Conservation (phyloP, 2,113 vertebrate species). For the Dasyornis broadbenti region DNA sequence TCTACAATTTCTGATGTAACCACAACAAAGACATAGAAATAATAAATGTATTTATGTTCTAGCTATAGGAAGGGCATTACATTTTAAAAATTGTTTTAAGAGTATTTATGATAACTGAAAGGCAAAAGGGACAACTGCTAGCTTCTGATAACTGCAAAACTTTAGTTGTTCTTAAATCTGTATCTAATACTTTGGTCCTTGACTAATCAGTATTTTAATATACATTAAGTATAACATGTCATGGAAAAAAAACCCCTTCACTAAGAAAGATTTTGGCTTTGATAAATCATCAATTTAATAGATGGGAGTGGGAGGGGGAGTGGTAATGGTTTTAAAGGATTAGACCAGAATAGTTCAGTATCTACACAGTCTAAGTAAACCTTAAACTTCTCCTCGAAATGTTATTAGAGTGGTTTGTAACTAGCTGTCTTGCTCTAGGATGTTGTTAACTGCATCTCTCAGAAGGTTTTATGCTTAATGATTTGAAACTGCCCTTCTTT, state of each 20-base stretch:
- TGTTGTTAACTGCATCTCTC: neutral
- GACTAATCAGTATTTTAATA: neutral
- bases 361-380: neutral
- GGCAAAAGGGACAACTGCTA: neutral
- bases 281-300: neutral
- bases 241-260: neutral
- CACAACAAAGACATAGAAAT: neutral
- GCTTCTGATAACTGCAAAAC: neutral
- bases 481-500: conserved; percentile 7
- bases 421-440: neutral
- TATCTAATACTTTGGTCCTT: neutral
- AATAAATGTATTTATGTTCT: neutral
- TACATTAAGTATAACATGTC: neutral
- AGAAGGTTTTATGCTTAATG: neutral
- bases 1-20: neutral
- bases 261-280: neutral
- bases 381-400: neutral
- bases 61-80: neutral
- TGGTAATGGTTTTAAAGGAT: neutral
- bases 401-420: neutral
- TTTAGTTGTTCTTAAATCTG: neutral
- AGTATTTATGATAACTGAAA: neutral
- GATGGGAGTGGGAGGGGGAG: fast-evolving
- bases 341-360: neutral
- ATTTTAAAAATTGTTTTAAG: neutral